phyloP scores from a whole-genome alignment of 2,113 vertebrate genomes.

The Salvelinus sp. region DNA sequence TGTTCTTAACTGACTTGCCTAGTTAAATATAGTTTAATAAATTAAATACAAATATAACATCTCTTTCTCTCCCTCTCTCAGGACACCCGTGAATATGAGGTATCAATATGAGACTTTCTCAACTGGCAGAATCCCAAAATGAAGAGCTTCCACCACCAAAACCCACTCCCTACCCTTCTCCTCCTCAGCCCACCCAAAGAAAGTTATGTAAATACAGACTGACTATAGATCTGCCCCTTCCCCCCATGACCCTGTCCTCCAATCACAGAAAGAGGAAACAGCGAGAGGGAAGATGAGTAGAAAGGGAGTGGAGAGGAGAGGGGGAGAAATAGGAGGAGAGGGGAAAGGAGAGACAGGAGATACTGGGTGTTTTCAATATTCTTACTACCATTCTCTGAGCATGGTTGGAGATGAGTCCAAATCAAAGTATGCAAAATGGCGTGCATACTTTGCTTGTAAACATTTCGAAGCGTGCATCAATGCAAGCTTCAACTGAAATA shows the following conservation, averaged over 20 bases:
- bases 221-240: constrained; percentile 56
- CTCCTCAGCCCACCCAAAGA: constrained; percentile 37
- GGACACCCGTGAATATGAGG: constrained; percentile 97
- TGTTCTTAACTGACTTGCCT: no score
- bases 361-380: background rate
- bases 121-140: constrained; percentile 36
- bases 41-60: no score
- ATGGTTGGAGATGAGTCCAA: no score
- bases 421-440: no score
- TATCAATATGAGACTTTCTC: constrained; percentile 84
- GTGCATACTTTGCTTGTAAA: no score
- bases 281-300: constrained; percentile 6
- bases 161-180: constrained; percentile 24
- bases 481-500: no score
- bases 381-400: no score
- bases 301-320: background rate
- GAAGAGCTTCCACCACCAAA: constrained; percentile 12
- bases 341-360: constrained; percentile 10
- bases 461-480: no score
- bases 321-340: background rate
- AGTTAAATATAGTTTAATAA: no score
- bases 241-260: constrained; percentile 26
- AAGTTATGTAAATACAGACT: constrained; percentile 72
- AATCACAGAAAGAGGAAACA: background rate
- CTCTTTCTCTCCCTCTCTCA: constrained; percentile 50